Percentiles rank a stretch among this genome's conserved stretches.
Conservation (phyloP, 2,888 invertebrate species). For the Macrophya annulata region DNA sequence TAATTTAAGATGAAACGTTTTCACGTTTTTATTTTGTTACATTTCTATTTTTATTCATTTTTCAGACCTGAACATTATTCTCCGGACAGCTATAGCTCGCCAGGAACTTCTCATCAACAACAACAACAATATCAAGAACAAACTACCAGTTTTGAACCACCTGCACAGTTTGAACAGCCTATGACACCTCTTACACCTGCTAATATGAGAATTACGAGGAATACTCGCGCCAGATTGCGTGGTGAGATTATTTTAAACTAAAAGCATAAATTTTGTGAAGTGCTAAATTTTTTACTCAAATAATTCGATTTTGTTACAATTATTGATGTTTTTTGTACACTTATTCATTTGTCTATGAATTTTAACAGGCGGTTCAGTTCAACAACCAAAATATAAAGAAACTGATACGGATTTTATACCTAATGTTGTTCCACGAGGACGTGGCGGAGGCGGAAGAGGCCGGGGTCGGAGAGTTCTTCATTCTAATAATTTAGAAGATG, state of each 20-base stretch:
- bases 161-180: conserved; percentile 76
- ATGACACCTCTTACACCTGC: conserved; percentile 76
- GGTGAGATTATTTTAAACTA: conserved; percentile 66
- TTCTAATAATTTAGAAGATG: conserved; percentile 84
- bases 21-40: neutral
- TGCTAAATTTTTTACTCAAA: neutral
- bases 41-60: neutral
- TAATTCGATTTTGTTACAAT: neutral
- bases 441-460: conserved; percentile 81
- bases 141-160: conserved; percentile 70
- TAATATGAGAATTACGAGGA: conserved; percentile 79
- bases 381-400: conserved; percentile 77
- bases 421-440: conserved; percentile 64
- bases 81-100: conserved; percentile 75
- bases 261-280: neutral
- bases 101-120: conserved; percentile 73
- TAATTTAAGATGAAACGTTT: neutral
- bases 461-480: conserved; percentile 73
- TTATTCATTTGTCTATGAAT: neutral
- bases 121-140: conserved; percentile 71
- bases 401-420: conserved; percentile 75
- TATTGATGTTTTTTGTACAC: neutral
- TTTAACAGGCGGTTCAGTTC: conserved; percentile 71
- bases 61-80: conserved; percentile 75
- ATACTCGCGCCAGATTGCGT: conserved; percentile 77